A percentile compares a stretch with the other conserved stretches of the same genome.
phyloP scores from a whole-genome alignment of 2,797 vertebrate genomes.

The Sarcophilus harrisii region DNA sequence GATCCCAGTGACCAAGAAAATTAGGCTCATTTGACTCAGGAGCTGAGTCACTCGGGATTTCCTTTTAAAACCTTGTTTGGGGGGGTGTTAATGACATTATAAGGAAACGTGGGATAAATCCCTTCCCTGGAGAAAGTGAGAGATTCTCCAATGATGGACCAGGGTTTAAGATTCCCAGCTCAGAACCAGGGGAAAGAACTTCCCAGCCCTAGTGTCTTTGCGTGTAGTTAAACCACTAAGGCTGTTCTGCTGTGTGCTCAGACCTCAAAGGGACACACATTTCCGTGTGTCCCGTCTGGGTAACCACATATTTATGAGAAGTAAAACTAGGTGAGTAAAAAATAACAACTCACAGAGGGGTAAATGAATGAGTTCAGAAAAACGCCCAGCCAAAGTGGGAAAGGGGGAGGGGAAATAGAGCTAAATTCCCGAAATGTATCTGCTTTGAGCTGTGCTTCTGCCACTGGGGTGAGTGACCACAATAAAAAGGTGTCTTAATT shows the following conservation, averaged over 20 bases:
- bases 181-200: neutral
- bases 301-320: slow-evolving; percentile 9
- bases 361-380: neutral
- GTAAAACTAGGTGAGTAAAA: neutral
- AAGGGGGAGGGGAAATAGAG: neutral
- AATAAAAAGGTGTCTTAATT: neutral
- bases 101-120: neutral
- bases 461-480: neutral
- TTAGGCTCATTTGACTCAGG: neutral
- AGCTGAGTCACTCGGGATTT: neutral
- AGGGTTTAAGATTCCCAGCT: neutral
- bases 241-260: neutral
- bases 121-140: neutral
- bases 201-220: neutral
- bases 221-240: neutral
- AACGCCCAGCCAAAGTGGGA: neutral
- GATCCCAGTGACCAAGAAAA: neutral
- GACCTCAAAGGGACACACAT: neutral
- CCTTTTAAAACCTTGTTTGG: neutral
- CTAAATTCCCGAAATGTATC: neutral
- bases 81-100: neutral
- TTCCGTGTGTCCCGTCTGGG: no score
- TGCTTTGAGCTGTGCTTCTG: neutral
- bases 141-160: neutral
- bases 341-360: neutral